Evolutionary conservation across 1,140 invertebrate genomes (phyloP).

Genomic region (Sycophila sp.): DNA sequence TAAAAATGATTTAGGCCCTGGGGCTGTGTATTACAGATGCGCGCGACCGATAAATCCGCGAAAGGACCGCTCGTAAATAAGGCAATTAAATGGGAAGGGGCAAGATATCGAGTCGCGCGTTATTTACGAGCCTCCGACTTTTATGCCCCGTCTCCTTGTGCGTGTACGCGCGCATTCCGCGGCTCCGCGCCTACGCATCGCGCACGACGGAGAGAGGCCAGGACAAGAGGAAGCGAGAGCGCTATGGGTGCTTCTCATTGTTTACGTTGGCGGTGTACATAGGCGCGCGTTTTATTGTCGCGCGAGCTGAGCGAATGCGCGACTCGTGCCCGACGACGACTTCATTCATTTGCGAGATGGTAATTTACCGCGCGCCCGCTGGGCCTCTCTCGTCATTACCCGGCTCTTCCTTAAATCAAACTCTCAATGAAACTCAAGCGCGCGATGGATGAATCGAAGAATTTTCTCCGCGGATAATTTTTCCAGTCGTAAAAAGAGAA

Average conservation of each 20-base stretch:
- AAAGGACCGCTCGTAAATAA: conserved; percentile 42
- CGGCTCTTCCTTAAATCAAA: no score
- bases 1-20: conserved; percentile 35
- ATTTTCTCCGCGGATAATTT: neutral
- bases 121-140: conserved; percentile 31
- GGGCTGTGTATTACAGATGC: neutral
- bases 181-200: neutral
- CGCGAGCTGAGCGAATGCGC: neutral
- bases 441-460: neutral
- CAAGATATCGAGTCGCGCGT: conserved; percentile 25
- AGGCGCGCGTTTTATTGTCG: conserved; percentile 6
- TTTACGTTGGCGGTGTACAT: conserved; percentile 21
- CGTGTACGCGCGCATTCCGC: neutral
- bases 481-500: no score
- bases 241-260: conserved; percentile 11
- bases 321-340: conserved; percentile 2
- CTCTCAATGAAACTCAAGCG: no score
- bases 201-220: neutral
- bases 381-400: no score
- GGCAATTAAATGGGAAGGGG: conserved; percentile 45
- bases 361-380: neutral
- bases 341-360: conserved; percentile 3
- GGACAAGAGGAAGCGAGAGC: neutral
- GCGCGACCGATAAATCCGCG: conserved; percentile 28
- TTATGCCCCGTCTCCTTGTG: conserved; percentile 31